Evolutionary conservation across 2,113 vertebrate species (phyloP), one percentile per base, ranked within the genome.

Genomic region (Athene noctua): DNA sequence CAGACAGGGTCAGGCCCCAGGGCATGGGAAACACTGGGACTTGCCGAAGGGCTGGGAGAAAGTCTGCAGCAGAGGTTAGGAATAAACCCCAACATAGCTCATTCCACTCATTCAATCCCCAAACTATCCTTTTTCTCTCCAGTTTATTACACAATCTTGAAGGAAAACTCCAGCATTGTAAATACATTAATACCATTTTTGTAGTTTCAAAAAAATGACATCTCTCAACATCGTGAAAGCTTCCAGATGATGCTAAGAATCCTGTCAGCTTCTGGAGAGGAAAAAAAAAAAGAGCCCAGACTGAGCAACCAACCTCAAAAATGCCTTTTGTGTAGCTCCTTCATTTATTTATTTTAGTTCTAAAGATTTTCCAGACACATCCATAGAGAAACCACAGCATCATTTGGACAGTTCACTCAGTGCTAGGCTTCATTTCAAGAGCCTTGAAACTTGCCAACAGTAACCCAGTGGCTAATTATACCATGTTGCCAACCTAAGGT

Each of bases 321-420:
- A 96, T 89, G 80, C 78, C 72, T 92, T 92, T 97, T 94, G 95
- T 94, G 88, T 5, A 89, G 88, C 8, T 92, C 68, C 44, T 72
- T 40, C 94, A 47, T 81, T 92, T 94, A 74, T 96, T 96, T 96
- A 88, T 94, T 94, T 95, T 87, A 94, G 91, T 20, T 55, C 86
- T 47, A 52, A 93, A 82, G 78, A 91, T 87, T 96, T 96, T 97
- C 97, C 95, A 96, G 91, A 85, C 94, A 61, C 51, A 19, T 96
- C 91, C 92, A 66, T 94, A 95, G 70, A 87, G 91, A 88, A 96
- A 92, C 96, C 96, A 94, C 91, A 1, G 91, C 97, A 97, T 96
- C 94, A 22, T 72, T 63, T 80, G 93, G 87, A 77, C 9, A 13
- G 54, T 55, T 42, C 78, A 46, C 55, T 55, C 91, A 11, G 86